phyloP scores from a whole-genome alignment of 64 coral and sea anemone species.

The Hydrozoanthus tunicans region DNA sequence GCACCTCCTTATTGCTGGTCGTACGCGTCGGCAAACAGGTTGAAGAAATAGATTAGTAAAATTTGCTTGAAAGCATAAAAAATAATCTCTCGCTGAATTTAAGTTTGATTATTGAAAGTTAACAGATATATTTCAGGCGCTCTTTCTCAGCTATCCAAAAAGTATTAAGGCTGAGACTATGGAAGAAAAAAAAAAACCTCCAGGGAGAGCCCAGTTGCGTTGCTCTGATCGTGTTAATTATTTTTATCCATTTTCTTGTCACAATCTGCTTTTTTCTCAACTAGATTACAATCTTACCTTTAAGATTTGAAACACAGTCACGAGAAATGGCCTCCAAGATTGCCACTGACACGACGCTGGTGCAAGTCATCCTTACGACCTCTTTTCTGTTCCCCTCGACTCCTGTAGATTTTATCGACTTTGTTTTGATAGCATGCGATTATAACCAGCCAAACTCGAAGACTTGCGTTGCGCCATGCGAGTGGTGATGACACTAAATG shows the following conservation, averaged over 20 bases:
- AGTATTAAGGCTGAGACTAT: no score
- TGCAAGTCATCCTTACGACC: neutral
- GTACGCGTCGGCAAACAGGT: neutral
- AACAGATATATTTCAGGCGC: no score
- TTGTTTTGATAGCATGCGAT: constrained; percentile 55
- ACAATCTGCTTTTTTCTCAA: neutral
- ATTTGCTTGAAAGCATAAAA: no score
- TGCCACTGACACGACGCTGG: neutral
- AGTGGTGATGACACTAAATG: neutral
- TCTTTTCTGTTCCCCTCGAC: neutral
- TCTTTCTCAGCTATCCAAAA: no score
- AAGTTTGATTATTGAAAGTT: neutral
- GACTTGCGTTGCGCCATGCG: neutral
- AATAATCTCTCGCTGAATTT: neutral
- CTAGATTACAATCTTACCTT: neutral
- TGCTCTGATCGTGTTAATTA: neutral
- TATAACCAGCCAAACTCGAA: neutral
- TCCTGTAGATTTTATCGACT: constrained; percentile 26
- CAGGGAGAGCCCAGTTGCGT: neutral
- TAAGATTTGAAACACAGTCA: neutral
- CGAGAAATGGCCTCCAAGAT: no score
- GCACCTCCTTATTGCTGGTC: neutral
- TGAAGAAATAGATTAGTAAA: neutral
- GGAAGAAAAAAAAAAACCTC: neutral
- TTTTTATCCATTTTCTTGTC: neutral